phyloP scores from a whole-genome alignment of 2,797 vertebrate genomes.

The Micromesistius poutassou region DNA sequence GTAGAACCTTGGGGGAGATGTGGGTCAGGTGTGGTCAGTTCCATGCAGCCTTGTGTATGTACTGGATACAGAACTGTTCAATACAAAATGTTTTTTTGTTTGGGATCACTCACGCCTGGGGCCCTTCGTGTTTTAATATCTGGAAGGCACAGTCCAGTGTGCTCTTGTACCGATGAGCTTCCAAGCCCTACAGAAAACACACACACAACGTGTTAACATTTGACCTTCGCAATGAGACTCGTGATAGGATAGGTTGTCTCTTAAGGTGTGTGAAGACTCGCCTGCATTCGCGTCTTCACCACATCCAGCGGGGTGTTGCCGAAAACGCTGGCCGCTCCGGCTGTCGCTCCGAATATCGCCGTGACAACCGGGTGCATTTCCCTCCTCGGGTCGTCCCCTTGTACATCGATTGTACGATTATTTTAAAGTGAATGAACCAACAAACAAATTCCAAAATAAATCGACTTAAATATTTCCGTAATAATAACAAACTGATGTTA shows the following conservation, averaged over 20 bases:
- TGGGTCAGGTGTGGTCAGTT: background rate
- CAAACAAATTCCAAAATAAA: background rate
- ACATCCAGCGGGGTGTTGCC: slow-evolving; percentile 83
- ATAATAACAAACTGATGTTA: background rate
- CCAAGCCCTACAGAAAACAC: slow-evolving; percentile 68
- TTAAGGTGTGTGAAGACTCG: slow-evolving; percentile 30
- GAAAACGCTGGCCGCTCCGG: slow-evolving; percentile 82
- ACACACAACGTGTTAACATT: background rate
- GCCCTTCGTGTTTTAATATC: slow-evolving; percentile 80
- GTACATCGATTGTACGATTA: background rate
- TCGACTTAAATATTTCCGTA: background rate
- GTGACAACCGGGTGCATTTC: slow-evolving; percentile 80
- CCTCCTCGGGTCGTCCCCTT: slow-evolving; percentile 74
- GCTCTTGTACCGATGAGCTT: slow-evolving; percentile 79
- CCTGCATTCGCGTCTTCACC: slow-evolving; percentile 86
- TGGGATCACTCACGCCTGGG: slow-evolving; percentile 73
- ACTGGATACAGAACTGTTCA: background rate
- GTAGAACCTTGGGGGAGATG: slow-evolving; percentile 71
- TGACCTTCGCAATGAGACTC: background rate
- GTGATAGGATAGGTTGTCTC: background rate
- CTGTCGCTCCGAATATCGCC: slow-evolving; percentile 76
- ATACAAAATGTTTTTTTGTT: background rate
- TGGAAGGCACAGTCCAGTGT: slow-evolving; percentile 82
- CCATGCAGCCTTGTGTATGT: background rate
- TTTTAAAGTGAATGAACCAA: background rate